Base-by-base conservation (phyloP, 1,140 invertebrate species). In the Diprion similis region DNA sequence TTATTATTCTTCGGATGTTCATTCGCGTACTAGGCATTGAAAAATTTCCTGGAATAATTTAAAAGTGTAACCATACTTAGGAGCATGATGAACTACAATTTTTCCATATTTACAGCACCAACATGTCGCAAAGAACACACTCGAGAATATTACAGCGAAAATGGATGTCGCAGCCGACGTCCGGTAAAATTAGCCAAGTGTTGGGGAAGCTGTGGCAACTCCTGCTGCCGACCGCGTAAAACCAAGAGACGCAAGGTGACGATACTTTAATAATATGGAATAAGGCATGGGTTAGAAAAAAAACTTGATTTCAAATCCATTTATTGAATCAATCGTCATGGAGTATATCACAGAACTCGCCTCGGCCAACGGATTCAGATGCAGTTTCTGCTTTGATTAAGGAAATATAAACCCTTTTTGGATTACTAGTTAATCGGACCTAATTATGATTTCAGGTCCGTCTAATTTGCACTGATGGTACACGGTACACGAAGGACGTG, bases 401-500 rank as follows among this genome's bases (percentile, higher is more conserved):
- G 2, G 24, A 37, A 37, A 37, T 37, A 18, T 46, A 68, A 67
- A 72, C 10, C 10, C 47, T 37, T 75, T 51, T 71, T 51, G 65
- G 76, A 70, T 68, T 70, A 70, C 18, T 73, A 24, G 71, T 78
- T 75, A 73, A 17, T 59, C 9, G 51, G n/a, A 59, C 9, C 11
- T 15, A 9, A 59, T 59, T 59, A 0, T 37, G 24, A 37, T 78
- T 78, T 15, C 86, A 94, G 93, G 92, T 94, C 73, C 94, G 96
- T 76, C 91, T 99, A 74, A 94, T 97, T 81, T 99, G 98, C 89
- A 92, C 93, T 78, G 94, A 99, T 86, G 97, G 97, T 69, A 95
- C 93, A 73, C 94, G 95, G 69, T 98, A 97, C 90, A 96, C 96
- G 83, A 97, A 97, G 91, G 95, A 98, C 84, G 93, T 99, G 81